Base-by-base conservation (phyloP, 1,140 invertebrate genomes). In the Neodiprion fabricii region DNA sequence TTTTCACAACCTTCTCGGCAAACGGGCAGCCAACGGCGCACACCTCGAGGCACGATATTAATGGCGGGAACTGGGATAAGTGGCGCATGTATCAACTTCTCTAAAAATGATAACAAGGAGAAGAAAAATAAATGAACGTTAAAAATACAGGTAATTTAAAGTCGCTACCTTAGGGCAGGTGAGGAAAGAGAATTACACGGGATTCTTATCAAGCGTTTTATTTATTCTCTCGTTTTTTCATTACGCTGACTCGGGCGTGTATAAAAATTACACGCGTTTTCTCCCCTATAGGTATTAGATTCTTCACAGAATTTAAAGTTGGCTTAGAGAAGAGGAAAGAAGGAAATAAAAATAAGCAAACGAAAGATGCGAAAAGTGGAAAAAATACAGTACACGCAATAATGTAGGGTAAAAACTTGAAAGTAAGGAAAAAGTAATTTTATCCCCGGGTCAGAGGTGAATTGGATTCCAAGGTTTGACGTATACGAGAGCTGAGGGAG, bases 21-120 rank as follows among this genome's bases (percentile, higher is more conserved):
- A 69, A 7, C 67, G 67, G 21, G 12, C 21, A 11, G 10, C 21
- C 21, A 7, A 14, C 67, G 2, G 14, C 67, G 7, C 7, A 12
- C 67, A 12, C 21, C 67, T 17, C 21, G 10, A 11, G 67, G 7
- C 11, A 21, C 7, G 40, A 69, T 7, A 69, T 47, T 11, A 23
- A 69, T 69, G 40, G 14, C 23, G 40, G 40, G 67, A 21, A 14
- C 67, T 69, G 67, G 67, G 67, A 12, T 69, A 69, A 69, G 67
- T 69, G 67, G 21, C 40, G 21, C 53, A 14, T 23, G 67, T 23
- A 21, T 47, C 53, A 61, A 61, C 4, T 12, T 17, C 9, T 12
- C 53, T 61, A 61, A 61, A 61, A 61, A 61, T 17, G 11, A 61
- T 12, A 61, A 61, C 53, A 17, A 61, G 53, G n/a, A 61, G n/a